These are phyloP conservation scores for Lacanobia wlatinum DNA, from an alignment of 2,888 invertebrate genomes.

Conservation along the genomic window DNA sequence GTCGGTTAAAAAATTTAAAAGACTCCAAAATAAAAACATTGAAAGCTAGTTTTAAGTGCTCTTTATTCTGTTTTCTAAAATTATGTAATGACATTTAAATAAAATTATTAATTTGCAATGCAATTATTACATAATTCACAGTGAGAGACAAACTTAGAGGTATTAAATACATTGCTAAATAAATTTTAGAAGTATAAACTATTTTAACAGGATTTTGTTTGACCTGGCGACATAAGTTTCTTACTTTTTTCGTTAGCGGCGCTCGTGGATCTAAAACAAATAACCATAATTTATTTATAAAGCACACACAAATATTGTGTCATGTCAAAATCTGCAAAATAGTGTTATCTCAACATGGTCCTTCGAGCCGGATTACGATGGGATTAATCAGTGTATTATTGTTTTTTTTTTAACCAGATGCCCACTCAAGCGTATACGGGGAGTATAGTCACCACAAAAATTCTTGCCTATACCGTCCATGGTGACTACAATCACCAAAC, in stretches of 20 bases:
- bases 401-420: too few relatives aligned
- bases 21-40: too few relatives aligned
- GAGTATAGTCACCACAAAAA: too few relatives aligned
- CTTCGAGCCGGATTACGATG: too few relatives aligned
- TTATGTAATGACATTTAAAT: background rate
- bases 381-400: too few relatives aligned
- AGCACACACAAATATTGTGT: background rate
- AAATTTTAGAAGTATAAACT: slow-evolving; percentile 13
- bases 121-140: slow-evolving; percentile 32
- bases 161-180: slow-evolving; percentile 41
- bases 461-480: too few relatives aligned
- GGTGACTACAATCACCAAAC: too few relatives aligned
- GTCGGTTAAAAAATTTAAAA: too few relatives aligned
- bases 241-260: slow-evolving; percentile 9
- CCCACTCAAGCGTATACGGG: too few relatives aligned
- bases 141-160: slow-evolving; percentile 40
- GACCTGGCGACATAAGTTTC: slow-evolving; percentile 34
- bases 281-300: background rate
- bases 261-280: slow-evolving; percentile 40
- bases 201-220: slow-evolving; percentile 32
- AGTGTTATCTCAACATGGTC: too few relatives aligned
- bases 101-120: slow-evolving; percentile 28
- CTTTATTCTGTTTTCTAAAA: background rate
- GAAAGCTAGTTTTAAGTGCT: too few relatives aligned
- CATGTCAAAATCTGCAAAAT: background rate